These are phyloP conservation scores for Hyles vespertilio DNA, from an alignment of 1,140 invertebrate species.

Conservation along the genomic window DNA sequence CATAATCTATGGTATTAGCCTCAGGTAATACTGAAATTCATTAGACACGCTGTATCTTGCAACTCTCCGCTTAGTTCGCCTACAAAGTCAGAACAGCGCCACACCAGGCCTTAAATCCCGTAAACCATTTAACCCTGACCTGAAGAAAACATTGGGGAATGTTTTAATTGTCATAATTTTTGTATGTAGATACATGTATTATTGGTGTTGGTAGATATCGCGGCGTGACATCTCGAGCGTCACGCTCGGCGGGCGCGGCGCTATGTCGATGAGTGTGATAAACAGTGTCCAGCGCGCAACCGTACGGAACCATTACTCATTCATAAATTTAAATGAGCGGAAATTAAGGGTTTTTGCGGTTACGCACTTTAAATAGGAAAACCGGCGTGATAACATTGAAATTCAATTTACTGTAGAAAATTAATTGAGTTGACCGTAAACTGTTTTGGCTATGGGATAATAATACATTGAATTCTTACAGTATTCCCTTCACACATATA, in stretches of 20 bases:
- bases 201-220: neutral
- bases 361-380: neutral
- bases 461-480: neutral
- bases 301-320: conserved; percentile 28
- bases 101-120: too few species aligned
- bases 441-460: conserved; percentile 8
- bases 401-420: neutral
- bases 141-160: too few species aligned
- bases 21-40: too few species aligned
- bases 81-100: too few species aligned
- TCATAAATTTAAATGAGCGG: conserved; percentile 29
- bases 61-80: too few species aligned
- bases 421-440: too few species aligned
- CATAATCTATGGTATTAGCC: too few species aligned
- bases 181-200: neutral
- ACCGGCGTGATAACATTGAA: conserved; percentile 2
- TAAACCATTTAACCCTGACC: too few species aligned
- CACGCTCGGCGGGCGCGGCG: conserved; percentile 33
- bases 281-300: conserved; percentile 19
- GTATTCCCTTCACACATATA: too few species aligned
- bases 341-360: conserved; percentile 25
- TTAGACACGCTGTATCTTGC: too few species aligned
- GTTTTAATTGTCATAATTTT: neutral
- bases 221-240: conserved; percentile 44
- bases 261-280: conserved; percentile 27